Evolutionary conservation across 1,140 invertebrate genomes (phyloP), one percentile per base, ranked within the genome.

Genomic region (Bombus huntii): DNA sequence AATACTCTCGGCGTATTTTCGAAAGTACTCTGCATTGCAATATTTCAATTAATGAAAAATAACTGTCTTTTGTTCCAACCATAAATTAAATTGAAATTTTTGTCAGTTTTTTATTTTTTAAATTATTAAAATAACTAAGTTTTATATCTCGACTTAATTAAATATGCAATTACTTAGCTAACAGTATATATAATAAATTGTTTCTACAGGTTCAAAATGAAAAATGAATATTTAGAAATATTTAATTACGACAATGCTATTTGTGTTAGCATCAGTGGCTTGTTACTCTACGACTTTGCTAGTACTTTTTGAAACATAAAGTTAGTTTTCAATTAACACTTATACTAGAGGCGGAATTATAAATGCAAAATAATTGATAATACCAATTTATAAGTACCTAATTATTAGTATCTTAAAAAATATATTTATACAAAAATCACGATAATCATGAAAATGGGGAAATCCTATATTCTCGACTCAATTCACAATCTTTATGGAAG

Each of bases 1-100:
- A 47, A 99, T 97, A 34, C 93, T 92, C 95, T 99, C 98, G 0
- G 98, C 97, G 95, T 99, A 99, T 91, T 98, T 96, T 3, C 96
- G 93, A 93, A 99, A 99, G 93, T 97, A 97, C 90, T 97, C 97
- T 96, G 62, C 73, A 92, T 44, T 39, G 22, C 8, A 70, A 34
- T 34, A 78, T 39, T 77, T 53, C 4, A 53, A 72, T 44, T n/a
- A 90, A 39, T 72, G 39, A 68, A 37, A 75, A 68, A 78, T 59
- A 82, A 68, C 1, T 37, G 5, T 71, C 0, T 5, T 6, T 28
- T 62, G 18, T 87, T 44, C 1, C 47, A 9, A 47, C 37, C 2
- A 5, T 5, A 72, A 59, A 70, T 81, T 53, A 44, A 3, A 31
- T 78, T 28, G 2, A 47, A 47, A 34, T 34, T 62, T 22, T 76